Evolutionary conservation across 2,797 vertebrate species (phyloP).

Genomic region (Myiotriccus ornatus): DNA sequence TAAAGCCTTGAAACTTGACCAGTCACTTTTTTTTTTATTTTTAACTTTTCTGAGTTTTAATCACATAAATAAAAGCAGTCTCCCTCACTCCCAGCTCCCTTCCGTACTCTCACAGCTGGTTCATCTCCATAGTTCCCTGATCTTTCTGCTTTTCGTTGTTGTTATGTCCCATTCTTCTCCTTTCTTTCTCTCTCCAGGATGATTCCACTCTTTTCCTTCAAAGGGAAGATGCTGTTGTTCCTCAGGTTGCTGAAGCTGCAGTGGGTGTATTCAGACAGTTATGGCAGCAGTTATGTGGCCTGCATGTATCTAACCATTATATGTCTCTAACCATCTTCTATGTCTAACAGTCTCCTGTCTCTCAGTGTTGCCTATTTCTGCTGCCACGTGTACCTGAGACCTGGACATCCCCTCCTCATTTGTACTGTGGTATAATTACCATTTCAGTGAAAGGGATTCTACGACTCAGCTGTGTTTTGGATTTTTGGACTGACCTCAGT

Average conservation of each 20-base stretch:
- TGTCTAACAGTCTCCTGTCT: background rate
- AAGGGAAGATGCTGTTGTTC: background rate
- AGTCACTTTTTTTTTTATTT: background rate
- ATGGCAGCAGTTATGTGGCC: rapidly evolving
- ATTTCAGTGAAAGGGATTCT: background rate
- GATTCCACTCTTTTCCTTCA: background rate
- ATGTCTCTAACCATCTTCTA: background rate
- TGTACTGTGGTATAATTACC: rapidly evolving
- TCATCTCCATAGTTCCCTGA: background rate
- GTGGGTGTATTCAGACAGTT: background rate
- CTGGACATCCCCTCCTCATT: rapidly evolving
- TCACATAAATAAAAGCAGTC: background rate
- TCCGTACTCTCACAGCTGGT: rapidly evolving
- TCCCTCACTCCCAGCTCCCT: background rate
- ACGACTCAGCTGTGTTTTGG: background rate
- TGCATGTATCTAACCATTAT: background rate
- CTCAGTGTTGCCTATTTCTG: background rate
- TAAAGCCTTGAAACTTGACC: background rate
- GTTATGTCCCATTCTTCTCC: background rate
- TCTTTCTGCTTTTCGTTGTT: background rate
- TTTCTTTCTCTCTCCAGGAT: background rate
- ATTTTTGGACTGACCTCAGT: background rate
- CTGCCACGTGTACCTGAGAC: too few species aligned
- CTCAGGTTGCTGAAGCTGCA: background rate
- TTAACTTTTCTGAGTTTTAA: background rate